phyloP scores from a whole-genome alignment of 2,888 invertebrate species.

The Pseudanteris insignis region DNA sequence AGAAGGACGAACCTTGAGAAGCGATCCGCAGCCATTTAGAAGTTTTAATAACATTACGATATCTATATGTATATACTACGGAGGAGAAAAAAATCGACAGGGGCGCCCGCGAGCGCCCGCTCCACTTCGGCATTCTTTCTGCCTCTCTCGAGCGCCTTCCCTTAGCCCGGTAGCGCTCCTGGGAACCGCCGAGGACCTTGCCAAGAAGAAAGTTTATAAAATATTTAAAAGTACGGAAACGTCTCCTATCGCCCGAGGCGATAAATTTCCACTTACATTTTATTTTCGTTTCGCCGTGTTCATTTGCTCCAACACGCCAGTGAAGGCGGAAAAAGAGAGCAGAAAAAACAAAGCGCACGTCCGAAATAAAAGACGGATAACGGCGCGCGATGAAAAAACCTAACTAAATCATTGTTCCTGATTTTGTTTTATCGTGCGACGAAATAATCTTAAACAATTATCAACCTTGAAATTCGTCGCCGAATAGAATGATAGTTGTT shows the following conservation, averaged over 20 bases:
- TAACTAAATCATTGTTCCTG: constrained; percentile 15
- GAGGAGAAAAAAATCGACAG: constrained; percentile 60
- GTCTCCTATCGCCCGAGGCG: constrained; percentile 66
- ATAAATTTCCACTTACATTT: constrained; percentile 68
- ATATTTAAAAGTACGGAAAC: constrained; percentile 67
- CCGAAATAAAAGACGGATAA: constrained; percentile 26
- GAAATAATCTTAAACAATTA: too few species aligned
- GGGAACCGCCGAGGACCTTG: constrained; percentile 52
- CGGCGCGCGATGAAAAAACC: background rate
- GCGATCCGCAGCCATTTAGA: constrained; percentile 63
- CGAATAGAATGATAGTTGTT: too few species aligned
- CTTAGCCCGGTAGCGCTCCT: constrained; percentile 51
- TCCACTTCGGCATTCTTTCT: constrained; percentile 51
- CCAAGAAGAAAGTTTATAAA: constrained; percentile 66
- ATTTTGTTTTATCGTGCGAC: constrained; percentile 7
- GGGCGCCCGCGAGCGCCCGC: constrained; percentile 51
- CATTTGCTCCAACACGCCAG: constrained; percentile 54
- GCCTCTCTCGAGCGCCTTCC: constrained; percentile 49
- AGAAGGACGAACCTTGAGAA: constrained; percentile 52
- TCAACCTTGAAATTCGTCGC: too few species aligned
- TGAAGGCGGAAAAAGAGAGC: constrained; percentile 39
- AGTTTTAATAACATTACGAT: constrained; percentile 66
- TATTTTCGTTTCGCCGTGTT: constrained; percentile 63
- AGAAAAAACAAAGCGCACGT: constrained; percentile 27
- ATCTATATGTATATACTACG: constrained; percentile 51